Conservation (phyloP, 2,888 invertebrate species). For the Cylindroiulus punctatus region DNA sequence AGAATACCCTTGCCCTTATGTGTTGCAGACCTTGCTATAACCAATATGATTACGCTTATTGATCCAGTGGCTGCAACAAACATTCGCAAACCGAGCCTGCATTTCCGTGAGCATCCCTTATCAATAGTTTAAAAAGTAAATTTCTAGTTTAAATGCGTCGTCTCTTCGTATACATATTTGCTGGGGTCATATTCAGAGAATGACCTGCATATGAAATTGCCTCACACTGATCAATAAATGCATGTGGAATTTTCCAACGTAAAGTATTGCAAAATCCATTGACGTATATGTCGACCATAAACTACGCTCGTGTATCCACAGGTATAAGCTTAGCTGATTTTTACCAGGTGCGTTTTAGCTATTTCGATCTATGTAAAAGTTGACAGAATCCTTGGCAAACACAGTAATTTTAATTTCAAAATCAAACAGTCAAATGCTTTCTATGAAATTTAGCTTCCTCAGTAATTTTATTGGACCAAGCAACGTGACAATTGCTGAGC, state of each 20-base stretch:
- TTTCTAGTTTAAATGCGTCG: conserved; percentile 29
- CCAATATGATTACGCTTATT: background rate
- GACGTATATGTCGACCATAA: background rate
- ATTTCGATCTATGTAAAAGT: background rate
- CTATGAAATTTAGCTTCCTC: too few species aligned
- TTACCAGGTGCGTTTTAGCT: background rate
- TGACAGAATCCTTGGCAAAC: background rate
- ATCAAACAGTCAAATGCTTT: too few species aligned
- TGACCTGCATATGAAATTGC: conserved; percentile 34
- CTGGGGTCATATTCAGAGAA: background rate
- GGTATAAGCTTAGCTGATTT: background rate
- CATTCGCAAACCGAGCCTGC: background rate
- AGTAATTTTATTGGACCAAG: too few species aligned
- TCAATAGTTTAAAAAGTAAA: conserved; percentile 40
- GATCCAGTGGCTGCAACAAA: background rate
- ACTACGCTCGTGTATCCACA: background rate
- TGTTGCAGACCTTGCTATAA: background rate
- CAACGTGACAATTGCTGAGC: too few species aligned
- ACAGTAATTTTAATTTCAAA: background rate
- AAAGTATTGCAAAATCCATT: background rate
- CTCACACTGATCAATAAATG: background rate
- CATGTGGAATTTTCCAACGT: background rate
- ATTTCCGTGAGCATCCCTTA: conserved; percentile 11
- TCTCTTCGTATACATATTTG: conserved; percentile 6
- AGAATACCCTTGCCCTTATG: background rate